A percentile compares a stretch with the other conserved stretches of the same genome.
These are phyloP conservation scores for Toxonevra muliebris DNA, from an alignment of 2,888 invertebrate genomes.

Conservation along the genomic window DNA sequence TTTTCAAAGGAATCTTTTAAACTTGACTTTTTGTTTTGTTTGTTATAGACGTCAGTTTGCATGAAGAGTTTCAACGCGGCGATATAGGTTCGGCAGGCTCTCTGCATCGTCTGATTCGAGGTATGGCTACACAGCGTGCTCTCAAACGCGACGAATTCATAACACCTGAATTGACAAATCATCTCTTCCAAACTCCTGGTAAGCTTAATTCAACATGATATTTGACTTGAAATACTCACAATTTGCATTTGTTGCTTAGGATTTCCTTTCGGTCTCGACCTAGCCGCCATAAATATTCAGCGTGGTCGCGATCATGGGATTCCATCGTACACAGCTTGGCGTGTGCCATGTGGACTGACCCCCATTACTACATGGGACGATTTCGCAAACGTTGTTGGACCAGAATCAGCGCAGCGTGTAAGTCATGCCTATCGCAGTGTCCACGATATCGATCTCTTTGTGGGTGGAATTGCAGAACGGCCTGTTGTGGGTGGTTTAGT, in stretches of 20 bases:
- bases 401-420: slow-evolving; percentile 72
- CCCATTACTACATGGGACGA: slow-evolving; percentile 76
- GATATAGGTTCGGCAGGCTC: slow-evolving; percentile 83
- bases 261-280: slow-evolving; percentile 82
- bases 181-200: slow-evolving; percentile 78
- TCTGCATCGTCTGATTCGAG: slow-evolving; percentile 80
- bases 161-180: slow-evolving; percentile 81
- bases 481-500: slow-evolving; percentile 80
- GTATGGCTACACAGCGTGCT: slow-evolving; percentile 79
- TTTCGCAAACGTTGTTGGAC: slow-evolving; percentile 74
- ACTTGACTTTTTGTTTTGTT: slow-evolving; percentile 19
- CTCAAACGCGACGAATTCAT: slow-evolving; percentile 85
- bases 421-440: slow-evolving; percentile 73
- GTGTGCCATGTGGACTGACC: slow-evolving; percentile 80
- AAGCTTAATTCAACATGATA: slow-evolving; percentile 6
- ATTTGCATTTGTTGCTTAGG: slow-evolving; percentile 51
- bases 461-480: slow-evolving; percentile 83
- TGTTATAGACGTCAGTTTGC: slow-evolving; percentile 78
- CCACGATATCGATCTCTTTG: slow-evolving; percentile 85
- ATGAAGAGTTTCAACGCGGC: slow-evolving; percentile 78
- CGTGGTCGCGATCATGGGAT: slow-evolving; percentile 88
- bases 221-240: not conserved
- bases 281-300: slow-evolving; percentile 89
- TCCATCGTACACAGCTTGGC: slow-evolving; percentile 81
- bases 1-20: not conserved